These are phyloP conservation scores for Nipponacmea schrenckii DNA, from an alignment of 2,888 invertebrate genomes.

Conservation along the genomic window DNA sequence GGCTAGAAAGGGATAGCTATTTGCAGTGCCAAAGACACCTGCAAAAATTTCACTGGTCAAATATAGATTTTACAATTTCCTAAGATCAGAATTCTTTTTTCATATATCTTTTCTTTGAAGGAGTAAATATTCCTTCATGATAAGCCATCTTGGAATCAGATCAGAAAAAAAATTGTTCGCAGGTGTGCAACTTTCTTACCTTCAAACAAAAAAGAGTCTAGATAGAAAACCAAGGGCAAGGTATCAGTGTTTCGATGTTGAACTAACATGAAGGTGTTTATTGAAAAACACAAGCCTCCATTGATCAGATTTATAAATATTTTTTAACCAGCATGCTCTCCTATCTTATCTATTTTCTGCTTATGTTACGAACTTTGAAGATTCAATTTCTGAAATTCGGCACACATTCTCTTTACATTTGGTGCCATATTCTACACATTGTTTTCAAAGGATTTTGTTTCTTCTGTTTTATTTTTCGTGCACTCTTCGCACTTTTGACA, in stretches of 20 bases:
- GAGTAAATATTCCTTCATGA: too few relatives aligned
- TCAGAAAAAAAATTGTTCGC: background rate
- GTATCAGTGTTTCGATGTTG: background rate
- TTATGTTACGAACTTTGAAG: background rate
- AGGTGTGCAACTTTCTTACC: too few relatives aligned
- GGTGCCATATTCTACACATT: background rate
- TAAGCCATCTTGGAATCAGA: too few relatives aligned
- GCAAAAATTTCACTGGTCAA: too few relatives aligned
- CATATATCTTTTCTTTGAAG: too few relatives aligned
- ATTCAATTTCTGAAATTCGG: background rate
- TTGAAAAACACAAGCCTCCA: background rate
- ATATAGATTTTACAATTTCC: too few relatives aligned
- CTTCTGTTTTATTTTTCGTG: too few relatives aligned
- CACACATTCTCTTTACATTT: background rate
- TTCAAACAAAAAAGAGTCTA: too few relatives aligned
- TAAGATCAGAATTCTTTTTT: too few relatives aligned
- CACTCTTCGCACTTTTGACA: too few relatives aligned
- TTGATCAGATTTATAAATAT: slow-evolving; percentile 3
- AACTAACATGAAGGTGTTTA: background rate
- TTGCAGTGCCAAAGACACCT: too few relatives aligned
- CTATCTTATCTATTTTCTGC: background rate
- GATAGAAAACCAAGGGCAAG: background rate
- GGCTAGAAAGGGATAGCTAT: too few relatives aligned
- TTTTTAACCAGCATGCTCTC: background rate
- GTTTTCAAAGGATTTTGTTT: background rate